Evolutionary conservation across 2,113 vertebrate genomes (phyloP).

Genomic region (Rousettus leschenaultii): DNA sequence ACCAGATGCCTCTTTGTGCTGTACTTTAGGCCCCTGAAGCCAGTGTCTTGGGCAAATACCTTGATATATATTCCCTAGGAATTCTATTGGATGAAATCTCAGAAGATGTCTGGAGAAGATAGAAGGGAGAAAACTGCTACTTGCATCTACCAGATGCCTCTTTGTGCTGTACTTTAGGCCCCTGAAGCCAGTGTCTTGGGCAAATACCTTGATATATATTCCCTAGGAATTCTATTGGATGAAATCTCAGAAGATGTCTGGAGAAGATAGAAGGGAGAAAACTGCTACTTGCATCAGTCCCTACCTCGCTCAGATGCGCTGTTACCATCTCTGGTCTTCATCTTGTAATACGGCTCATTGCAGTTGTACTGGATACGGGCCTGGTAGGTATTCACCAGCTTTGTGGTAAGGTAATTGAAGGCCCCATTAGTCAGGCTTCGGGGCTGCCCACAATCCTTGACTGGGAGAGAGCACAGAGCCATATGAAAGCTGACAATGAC

Average conservation of each 20-base stretch:
- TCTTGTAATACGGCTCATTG: slow-evolving; percentile 80
- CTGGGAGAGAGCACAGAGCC: slow-evolving; percentile 68
- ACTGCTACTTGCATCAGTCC: rapidly evolving
- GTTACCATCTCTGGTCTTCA: slow-evolving; percentile 40
- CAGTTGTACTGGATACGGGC: slow-evolving; percentile 79
- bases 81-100: background rate
- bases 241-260: background rate
- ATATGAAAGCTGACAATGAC: background rate
- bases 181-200: background rate
- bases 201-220: background rate
- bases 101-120: background rate
- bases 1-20: background rate
- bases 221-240: background rate
- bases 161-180: background rate
- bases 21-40: background rate
- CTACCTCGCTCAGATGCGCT: slow-evolving; percentile 52
- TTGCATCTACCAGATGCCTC: background rate
- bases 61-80: background rate
- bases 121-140: background rate
- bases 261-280: background rate
- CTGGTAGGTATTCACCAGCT: slow-evolving; percentile 71
- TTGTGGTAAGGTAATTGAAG: slow-evolving; percentile 61
- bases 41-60: background rate
- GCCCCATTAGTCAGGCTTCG: slow-evolving; percentile 74
- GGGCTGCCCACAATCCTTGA: slow-evolving; percentile 81